phyloP scores from a whole-genome alignment of 2,113 vertebrate species.

The Girardinichthys multiradiatus region DNA sequence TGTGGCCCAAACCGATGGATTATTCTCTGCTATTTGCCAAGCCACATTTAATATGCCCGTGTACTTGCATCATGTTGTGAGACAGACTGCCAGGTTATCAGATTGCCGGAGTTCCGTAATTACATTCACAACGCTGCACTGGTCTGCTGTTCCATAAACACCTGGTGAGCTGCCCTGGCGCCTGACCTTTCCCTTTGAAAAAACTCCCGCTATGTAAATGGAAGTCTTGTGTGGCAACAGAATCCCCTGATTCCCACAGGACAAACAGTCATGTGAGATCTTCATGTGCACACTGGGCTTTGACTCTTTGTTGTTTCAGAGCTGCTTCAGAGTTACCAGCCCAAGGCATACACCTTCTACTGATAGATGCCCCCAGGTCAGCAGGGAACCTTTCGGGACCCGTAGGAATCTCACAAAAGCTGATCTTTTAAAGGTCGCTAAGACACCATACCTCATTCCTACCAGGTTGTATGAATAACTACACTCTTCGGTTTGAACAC shows the following conservation, averaged over 20 bases:
- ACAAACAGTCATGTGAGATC: not conserved
- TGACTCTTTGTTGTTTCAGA: constrained; percentile 29
- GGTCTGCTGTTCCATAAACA: constrained; percentile 67
- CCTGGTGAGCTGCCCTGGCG: constrained; percentile 60
- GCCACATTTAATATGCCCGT: constrained; percentile 66
- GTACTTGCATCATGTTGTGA: constrained; percentile 66
- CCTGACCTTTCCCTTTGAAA: constrained; percentile 65
- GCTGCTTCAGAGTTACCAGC: no score
- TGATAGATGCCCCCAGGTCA: not conserved
- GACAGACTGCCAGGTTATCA: constrained; percentile 75
- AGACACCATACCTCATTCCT: no score
- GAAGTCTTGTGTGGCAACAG: constrained; percentile 11
- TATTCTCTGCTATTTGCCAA: constrained; percentile 51
- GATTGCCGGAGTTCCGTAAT: constrained; percentile 69
- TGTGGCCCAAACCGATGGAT: not conserved
- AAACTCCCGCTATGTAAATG: constrained; percentile 38
- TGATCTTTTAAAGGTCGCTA: no score
- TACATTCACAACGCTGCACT: constrained; percentile 66
- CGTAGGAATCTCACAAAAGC: no score
- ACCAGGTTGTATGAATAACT: no score
- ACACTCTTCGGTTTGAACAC: no score
- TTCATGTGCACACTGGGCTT: constrained; percentile 6
- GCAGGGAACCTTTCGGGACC: no score
- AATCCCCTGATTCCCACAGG: not conserved
- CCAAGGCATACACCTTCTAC: not conserved